Conservation (phyloP, 2,888 invertebrate genomes). For the Sinelater perroti region DNA sequence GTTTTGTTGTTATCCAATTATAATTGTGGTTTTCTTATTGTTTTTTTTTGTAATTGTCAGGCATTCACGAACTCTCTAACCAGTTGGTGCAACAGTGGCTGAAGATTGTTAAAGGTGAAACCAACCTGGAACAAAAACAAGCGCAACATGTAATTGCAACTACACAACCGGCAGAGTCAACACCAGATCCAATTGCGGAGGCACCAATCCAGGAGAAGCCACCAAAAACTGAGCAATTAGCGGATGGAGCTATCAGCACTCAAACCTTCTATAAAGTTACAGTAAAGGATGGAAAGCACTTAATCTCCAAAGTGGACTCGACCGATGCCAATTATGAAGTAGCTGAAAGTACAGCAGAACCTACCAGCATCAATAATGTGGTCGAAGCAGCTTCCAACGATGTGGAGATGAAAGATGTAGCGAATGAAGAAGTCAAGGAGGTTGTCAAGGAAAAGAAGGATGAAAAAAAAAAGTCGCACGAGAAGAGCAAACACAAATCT, state of each 20-base stretch:
- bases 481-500: slow-evolving; percentile 48
- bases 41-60: slow-evolving; percentile 62
- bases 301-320: slow-evolving; percentile 66
- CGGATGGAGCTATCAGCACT: slow-evolving; percentile 31
- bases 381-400: slow-evolving; percentile 50
- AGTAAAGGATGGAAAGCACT: slow-evolving; percentile 77
- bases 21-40: not conserved
- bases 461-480: slow-evolving; percentile 27
- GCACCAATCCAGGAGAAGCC: not conserved
- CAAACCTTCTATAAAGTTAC: slow-evolving; percentile 69
- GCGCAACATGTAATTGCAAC: slow-evolving; percentile 30
- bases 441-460: slow-evolving; percentile 35
- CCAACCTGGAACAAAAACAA: slow-evolving; percentile 40
- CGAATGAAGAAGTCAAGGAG: slow-evolving; percentile 37
- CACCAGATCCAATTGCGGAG: not conserved
- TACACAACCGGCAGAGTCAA: not conserved
- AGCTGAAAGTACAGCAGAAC: too few relatives aligned
- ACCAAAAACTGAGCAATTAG: slow-evolving; percentile 18
- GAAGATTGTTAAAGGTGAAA: slow-evolving; percentile 83
- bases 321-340: slow-evolving; percentile 48
- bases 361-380: too few relatives aligned
- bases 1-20: slow-evolving; percentile 27
- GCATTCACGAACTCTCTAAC: slow-evolving; percentile 78
- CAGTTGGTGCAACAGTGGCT: slow-evolving; percentile 91
- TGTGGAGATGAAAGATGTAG: slow-evolving; percentile 32